Conservation (phyloP, 2,888 invertebrate species). For the Lottia gigantea region DNA sequence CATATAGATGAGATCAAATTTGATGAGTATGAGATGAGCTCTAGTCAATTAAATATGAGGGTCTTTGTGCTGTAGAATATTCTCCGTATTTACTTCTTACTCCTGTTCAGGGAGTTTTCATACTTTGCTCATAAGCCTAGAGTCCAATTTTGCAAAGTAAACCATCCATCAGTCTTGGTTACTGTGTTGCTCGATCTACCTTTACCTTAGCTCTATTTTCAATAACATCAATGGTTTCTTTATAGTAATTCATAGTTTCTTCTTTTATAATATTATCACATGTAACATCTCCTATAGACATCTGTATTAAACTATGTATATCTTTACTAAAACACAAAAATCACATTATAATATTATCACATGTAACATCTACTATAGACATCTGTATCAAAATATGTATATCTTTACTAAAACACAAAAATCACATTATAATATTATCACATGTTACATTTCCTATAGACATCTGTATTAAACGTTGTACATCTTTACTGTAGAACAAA, state of each 20-base stretch:
- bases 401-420: slow-evolving; percentile 46
- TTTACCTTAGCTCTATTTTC: slow-evolving; percentile 53
- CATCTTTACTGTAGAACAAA: slow-evolving; percentile 49
- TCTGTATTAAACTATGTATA: slow-evolving; percentile 59
- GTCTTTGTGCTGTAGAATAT: too few relatives aligned
- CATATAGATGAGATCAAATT: too few relatives aligned
- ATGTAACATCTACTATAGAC: slow-evolving; percentile 41
- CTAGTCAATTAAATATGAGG: not conserved
- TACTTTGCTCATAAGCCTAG: too few relatives aligned
- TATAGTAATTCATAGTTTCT: slow-evolving; percentile 57
- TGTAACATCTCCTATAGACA: slow-evolving; percentile 44
- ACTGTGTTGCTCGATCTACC: not conserved
- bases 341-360: slow-evolving; percentile 11
- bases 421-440: slow-evolving; percentile 5
- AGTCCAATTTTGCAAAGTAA: too few relatives aligned
- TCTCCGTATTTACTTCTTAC: too few relatives aligned
- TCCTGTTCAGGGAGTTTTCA: too few relatives aligned
- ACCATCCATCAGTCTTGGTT: not conserved
- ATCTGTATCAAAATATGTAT: slow-evolving; percentile 60
- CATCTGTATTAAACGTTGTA: slow-evolving; percentile 59
- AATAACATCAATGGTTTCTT: slow-evolving; percentile 55
- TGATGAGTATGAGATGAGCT: not conserved
- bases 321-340: slow-evolving; percentile 46
- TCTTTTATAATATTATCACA: slow-evolving; percentile 41
- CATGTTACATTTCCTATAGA: slow-evolving; percentile 41